Base-by-base conservation (phyloP, 1,140 invertebrate species). In the Zelostemma sp. region DNA sequence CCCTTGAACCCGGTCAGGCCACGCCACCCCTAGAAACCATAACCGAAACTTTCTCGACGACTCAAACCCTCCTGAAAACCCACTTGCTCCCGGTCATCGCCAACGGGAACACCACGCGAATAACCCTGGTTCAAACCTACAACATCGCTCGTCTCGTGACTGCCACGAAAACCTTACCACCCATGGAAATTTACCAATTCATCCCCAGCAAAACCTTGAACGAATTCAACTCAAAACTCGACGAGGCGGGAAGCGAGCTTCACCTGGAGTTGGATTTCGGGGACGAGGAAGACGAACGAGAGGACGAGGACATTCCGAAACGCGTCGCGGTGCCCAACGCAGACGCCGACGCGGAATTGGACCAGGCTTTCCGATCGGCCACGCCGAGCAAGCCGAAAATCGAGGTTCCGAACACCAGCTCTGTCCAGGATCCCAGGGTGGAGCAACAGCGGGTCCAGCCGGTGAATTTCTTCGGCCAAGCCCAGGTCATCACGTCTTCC, bases 1-100 rank as follows among this genome's bases (percentile, higher is more conserved):
- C 90, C 33, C 83, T 95, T 8, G 90, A 91, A 5, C 89, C 89
- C 8, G 90, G 91, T 58, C 88, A 90, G 66, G 92, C 92, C 70
- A 95, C 92, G 0, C 93, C 92, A 15, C 92, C 93, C 0, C 79
- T 96, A 49, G 93, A 95, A 85, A 96, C 93, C 0, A 85, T 95
- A n/a, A 95, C 93, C 0, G 94, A 96, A 84, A 94, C 93, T 0
- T 96, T 95, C 84, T 95, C 93, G 58, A 95, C 94, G 3, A 95
- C 93, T 0, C 93, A 95, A 81, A 89, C 91, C 0, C 90, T 96
- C 83, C 81, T 95, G 1, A 95, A 95, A 78, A 96, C 94, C 0
- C 93, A 95, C 71, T 89, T 97, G 51, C 82, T 97, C 43, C 95
- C 95, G 0, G 90, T 96, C 0, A 86, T 95, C 8, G 89, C 90